Evolutionary conservation across 2,888 invertebrate species (phyloP), one percentile per base, ranked within the genome.

Genomic region (Drosophila barbarae): DNA sequence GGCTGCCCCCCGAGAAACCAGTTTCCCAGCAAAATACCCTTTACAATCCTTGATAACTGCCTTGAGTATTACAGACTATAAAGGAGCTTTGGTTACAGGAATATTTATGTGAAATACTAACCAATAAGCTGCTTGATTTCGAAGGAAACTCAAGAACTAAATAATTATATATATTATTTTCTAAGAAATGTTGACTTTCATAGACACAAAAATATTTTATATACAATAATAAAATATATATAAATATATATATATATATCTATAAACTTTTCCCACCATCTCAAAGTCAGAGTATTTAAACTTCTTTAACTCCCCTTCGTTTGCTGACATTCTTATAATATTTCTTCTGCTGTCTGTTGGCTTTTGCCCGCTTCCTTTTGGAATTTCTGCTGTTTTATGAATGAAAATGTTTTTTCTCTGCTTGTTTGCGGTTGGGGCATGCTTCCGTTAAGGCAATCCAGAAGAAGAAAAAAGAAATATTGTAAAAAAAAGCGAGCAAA

Each of bases 381-480:
- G 74, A 77, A 77, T 81, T 77, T 79, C 77, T 81, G 71, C 76
- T 71, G 74, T 84, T 84, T 84, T 83, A 83, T 83, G 82, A 83
- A 83, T 83, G 82, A 82, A 84, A 77, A 47, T 67, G 65, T 53
- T 70, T 59, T 44, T 70, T 47, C 13, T 69, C 38, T 32, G 42
- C 58, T 47, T 65, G 66, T 35, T 69, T 76, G 73, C 49, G 74
- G 77, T 72, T 78, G 74, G 78, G 77, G 77, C 77, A 74, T 77
- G 66, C 82, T 84, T 82, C 82, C 82, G 82, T 81, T 84, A 83
- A 82, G 77, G 77, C 76, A 74, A 71, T 47, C 34, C 57, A 47
- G 38, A 9, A 30, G 36, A 28, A 36, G 26, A 9, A 30, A 3
- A 10, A 44, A 21, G 18, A 46, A 46, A 32, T 18, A 21, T 21